A percentile compares a stretch with the other conserved stretches of the same genome.
These are phyloP conservation scores for Helleia helle DNA, from an alignment of 2,888 invertebrate species.

Conservation along the genomic window DNA sequence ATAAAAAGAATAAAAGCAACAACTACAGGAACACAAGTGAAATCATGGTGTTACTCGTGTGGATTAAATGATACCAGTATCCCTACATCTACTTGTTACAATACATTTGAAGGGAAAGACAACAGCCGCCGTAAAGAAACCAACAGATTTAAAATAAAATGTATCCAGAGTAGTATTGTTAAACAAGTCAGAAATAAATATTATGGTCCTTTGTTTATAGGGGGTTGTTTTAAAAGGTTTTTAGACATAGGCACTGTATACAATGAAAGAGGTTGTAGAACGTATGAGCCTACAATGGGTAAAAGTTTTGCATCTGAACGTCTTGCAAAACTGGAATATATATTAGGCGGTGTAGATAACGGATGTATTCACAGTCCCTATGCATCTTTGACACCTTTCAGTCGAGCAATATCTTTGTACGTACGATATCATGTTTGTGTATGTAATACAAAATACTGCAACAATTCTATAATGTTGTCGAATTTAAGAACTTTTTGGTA, in stretches of 20 bases:
- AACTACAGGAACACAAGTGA: too few species aligned
- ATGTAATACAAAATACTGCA: constrained; percentile 35
- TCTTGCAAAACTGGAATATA: constrained; percentile 21
- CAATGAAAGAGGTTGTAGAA: constrained; percentile 27
- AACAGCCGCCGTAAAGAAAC: not conserved
- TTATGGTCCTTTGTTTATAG: constrained; percentile 19
- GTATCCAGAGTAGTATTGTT: constrained; percentile 7
- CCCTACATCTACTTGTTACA: constrained; percentile 16
- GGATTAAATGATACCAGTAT: constrained; percentile 19
- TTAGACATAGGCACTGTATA: constrained; percentile 28
- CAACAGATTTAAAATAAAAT: constrained; percentile 16
- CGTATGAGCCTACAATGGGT: constrained; percentile 16
- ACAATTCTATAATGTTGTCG: constrained; percentile 16
- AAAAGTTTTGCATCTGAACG: constrained; percentile 20
- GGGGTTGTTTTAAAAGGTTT: constrained; percentile 29
- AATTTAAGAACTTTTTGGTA: too few species aligned
- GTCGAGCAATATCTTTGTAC: constrained; percentile 35
- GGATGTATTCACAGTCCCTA: constrained; percentile 38
- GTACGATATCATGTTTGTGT: constrained; percentile 43
- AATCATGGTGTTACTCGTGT: constrained; percentile 19
- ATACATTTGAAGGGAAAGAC: constrained; percentile 16
- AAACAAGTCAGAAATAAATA: constrained; percentile 6
- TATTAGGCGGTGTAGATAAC: constrained; percentile 19
- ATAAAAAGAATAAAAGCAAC: too few species aligned
- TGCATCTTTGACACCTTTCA: constrained; percentile 41